Evolutionary conservation across 1,140 invertebrate species (phyloP), one percentile per base, ranked within the genome.

Genomic region (Mya arenaria): DNA sequence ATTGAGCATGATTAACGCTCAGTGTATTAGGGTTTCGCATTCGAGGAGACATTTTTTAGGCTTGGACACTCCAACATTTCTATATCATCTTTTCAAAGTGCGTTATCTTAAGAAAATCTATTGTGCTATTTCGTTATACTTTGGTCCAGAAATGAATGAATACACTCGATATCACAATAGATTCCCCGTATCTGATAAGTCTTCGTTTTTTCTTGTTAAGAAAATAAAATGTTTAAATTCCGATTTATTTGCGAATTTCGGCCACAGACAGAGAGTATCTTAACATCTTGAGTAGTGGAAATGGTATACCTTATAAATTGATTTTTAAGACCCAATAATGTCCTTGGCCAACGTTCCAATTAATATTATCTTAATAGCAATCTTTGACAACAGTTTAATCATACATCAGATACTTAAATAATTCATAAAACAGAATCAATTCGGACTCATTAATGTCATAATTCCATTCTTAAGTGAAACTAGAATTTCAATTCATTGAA

Each of bases 221-320:
- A 52, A 52, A 17, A n/a, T 17, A 52, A 52, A 52, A 17, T 52
- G 41, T 52, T 52, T 52, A 52, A 52, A 52, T 52, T 52, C 48
- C 48, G 25, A 52, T 52, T n/a, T 52, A 52, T 52, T 52, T 52
- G 19, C 25, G 19, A 52, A 3, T 52, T 52, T 23, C 48, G 19
- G 48, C 25, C 48, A n/a, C 25, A n/a, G 10, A 52, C 48, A 52
- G 25, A n/a, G 17, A 52, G 25, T 52, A 52, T 52, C 48, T 52
- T 52, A n/a, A 52, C 48, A 52, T 52, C 48, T 52, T 52, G 19
- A 52, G 25, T 52, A n/a, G 25, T 52, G 48, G 48, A n/a, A n/a
- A n/a, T n/a, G n/a, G n/a, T n/a, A n/a, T n/a, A n/a, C n/a, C 25
- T 52, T 52, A 52, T 52, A 52, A n/a, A 52, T 52, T 52, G 48